Conservation (phyloP, 2,113 vertebrate genomes). For the Solenodon paradoxus region DNA sequence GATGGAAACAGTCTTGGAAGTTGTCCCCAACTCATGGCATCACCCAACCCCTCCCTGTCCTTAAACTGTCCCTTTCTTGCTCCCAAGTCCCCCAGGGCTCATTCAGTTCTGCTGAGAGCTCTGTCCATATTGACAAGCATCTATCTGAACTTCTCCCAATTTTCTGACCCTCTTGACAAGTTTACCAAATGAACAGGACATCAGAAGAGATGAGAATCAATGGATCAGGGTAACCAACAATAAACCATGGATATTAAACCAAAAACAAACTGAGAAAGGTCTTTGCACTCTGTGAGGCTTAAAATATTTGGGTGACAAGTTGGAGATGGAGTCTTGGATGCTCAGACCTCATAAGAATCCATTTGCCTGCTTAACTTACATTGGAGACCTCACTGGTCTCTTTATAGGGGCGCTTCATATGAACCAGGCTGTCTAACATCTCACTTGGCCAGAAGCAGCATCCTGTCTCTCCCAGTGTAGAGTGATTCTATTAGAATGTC, state of each 20-base stretch:
- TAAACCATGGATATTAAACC: neutral
- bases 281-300: slow-evolving; percentile 21
- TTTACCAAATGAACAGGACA: neutral
- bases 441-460: neutral
- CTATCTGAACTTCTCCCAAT: neutral
- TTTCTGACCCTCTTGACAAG: neutral
- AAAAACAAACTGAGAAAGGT: neutral
- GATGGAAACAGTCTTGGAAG: neutral
- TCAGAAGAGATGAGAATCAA: neutral
- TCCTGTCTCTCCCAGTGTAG: neutral
- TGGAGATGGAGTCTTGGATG: neutral
- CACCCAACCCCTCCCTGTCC: neutral
- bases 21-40: too few relatives aligned
- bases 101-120: neutral
- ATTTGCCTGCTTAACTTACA: neutral
- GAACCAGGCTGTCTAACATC: neutral
- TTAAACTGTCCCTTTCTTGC: neutral
- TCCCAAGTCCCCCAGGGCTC: too few relatives aligned
- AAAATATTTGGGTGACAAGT: slow-evolving; percentile 4
- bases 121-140: neutral
- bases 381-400: slow-evolving; percentile 11
- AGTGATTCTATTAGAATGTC: neutral
- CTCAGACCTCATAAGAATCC: slow-evolving; percentile 2
- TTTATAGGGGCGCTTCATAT: neutral
- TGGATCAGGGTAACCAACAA: neutral